These are phyloP conservation scores for Gopherus flavomarginatus DNA, from an alignment of 2,113 vertebrate species.

Conservation along the genomic window DNA sequence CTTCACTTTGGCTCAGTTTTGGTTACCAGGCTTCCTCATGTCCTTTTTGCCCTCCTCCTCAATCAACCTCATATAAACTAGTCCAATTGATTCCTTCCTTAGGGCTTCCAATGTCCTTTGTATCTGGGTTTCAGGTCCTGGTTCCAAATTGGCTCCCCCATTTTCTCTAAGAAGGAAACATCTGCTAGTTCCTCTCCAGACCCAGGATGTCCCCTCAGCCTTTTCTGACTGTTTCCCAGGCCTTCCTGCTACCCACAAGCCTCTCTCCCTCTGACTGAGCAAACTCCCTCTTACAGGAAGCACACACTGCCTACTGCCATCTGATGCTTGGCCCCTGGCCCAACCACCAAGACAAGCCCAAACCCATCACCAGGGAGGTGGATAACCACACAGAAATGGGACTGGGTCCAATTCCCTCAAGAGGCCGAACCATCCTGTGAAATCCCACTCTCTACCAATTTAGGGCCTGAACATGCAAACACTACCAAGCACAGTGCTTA, in stretches of 20 bases:
- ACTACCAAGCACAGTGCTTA: too few species aligned
- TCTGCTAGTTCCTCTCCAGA: background rate
- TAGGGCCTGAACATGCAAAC: background rate
- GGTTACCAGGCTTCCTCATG: background rate
- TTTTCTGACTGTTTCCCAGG: background rate
- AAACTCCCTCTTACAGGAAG: background rate
- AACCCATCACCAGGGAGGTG: background rate
- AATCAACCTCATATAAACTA: background rate
- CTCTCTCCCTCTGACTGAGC: background rate
- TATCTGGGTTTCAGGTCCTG: background rate
- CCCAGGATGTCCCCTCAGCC: background rate
- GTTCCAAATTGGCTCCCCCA: background rate
- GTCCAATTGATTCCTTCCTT: background rate
- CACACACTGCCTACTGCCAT: background rate
- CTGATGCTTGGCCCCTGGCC: too few species aligned
- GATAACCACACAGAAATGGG: background rate
- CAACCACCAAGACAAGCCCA: background rate
- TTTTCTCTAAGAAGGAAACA: background rate
- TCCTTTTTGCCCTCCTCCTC: background rate
- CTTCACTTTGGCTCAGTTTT: background rate
- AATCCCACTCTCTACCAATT: background rate
- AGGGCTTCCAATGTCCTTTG: background rate
- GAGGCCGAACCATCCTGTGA: background rate
- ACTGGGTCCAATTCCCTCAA: background rate
- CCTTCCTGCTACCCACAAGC: background rate